Base-by-base conservation (phyloP, 2,113 vertebrate genomes). In the Lampris megalopsis region DNA sequence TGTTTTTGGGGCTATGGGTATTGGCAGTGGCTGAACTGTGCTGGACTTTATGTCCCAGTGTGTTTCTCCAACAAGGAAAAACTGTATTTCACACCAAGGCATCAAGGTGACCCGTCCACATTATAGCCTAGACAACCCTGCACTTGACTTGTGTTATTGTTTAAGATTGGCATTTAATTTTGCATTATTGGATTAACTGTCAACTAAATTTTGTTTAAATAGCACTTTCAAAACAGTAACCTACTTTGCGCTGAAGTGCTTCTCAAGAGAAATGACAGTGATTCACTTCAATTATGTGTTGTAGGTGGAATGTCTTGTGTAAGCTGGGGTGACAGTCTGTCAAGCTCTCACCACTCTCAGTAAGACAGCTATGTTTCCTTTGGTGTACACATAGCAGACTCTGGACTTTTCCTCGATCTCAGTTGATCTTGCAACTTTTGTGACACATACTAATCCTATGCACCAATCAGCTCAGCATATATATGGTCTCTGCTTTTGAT, bases 401-500 rank as follows among this genome's bases (percentile, higher is more conserved):
- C 24, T 24, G 24, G 24, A 24, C 24, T 24, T 24, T 24, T 24
- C 24, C 24, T 24, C 24, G 24, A 24, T 24, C 24, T 24, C 24
- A 24, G 24, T 24, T 24, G 24, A 24, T 24, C 24, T 24, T 50
- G 36, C 70, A 7, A 62, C 65, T 13, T 56, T 48, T 35, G 45
- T 24, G 41, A 54, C 8, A 69, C 43, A 62, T 61, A 58, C 63
- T 3, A 54, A 63, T 60, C 43, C 71, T 60, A 4, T 43, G 60
- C n/a, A 62, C 13, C 11, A 5, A 45, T 62, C 24, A 45, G 13
- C n/a, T 69, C 43, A 49, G 24, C 50, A 3, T 3, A 81, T 45
- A 13, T 35, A 58, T 53, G 35, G 40, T 48, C 36, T 68, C 49
- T 63, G 57, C 1, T 50, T 72, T 75, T 64, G 80, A 81, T 86